Percentiles rank a stretch among this genome's conserved stretches.
Conservation (phyloP, 1,140 invertebrate genomes). For the Portunus trituberculatus region DNA sequence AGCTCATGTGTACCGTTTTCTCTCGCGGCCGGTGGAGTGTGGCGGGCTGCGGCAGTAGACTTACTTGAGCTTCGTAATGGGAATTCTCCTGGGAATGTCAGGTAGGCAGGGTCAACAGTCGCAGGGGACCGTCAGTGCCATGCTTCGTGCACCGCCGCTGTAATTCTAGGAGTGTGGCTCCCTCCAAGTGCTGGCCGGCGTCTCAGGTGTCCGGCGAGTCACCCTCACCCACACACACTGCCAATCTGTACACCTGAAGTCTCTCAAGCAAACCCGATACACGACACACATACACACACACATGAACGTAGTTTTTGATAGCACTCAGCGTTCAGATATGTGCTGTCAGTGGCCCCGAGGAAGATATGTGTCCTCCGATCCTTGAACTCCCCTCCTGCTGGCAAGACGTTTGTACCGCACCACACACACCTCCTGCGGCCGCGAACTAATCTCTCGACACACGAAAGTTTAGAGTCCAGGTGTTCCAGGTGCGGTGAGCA, state of each 20-base stretch:
- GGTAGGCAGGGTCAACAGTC: not conserved
- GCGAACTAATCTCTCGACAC: too few relatives aligned
- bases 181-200: not conserved
- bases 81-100: not conserved
- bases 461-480: not conserved
- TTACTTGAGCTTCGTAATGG: not conserved
- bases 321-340: not conserved
- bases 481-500: constrained; percentile 3
- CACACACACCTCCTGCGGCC: too few relatives aligned
- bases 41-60: not conserved
- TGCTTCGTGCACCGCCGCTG: not conserved
- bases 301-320: not conserved
- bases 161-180: not conserved
- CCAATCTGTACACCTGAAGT: not conserved
- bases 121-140: not conserved
- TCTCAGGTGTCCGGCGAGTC: not conserved
- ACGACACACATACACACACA: not conserved
- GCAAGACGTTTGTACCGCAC: too few relatives aligned
- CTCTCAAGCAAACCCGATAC: not conserved
- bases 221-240: not conserved
- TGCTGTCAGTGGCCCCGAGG: too few relatives aligned
- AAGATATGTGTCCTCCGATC: too few relatives aligned
- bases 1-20: not conserved
- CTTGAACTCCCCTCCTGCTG: too few relatives aligned
- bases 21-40: not conserved